A percentile compares a stretch with the other conserved stretches of the same genome.
These are phyloP conservation scores for Apamea anceps DNA, from an alignment of 2,888 invertebrate species.

Conservation along the genomic window DNA sequence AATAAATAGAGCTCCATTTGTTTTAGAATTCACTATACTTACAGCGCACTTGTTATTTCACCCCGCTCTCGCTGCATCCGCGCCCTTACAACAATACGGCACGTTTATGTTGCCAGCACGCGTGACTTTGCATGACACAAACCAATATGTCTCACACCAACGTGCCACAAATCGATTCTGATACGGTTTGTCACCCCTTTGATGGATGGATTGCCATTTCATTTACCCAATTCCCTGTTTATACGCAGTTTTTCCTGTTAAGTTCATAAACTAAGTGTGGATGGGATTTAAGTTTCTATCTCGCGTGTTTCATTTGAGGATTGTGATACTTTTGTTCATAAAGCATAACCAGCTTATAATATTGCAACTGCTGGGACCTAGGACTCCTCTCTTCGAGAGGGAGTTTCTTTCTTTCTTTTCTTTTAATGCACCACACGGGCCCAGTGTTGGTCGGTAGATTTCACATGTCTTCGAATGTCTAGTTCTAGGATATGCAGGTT, in stretches of 20 bases:
- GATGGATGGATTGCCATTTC: conserved; percentile 75
- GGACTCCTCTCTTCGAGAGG: background rate
- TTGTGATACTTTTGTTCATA: background rate
- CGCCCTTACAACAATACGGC: conserved; percentile 45
- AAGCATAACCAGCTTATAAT: background rate
- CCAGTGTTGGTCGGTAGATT: background rate
- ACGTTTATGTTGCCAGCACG: conserved; percentile 65
- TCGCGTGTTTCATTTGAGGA: background rate
- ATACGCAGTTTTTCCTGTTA: conserved; percentile 56
- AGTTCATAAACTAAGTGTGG: conserved; percentile 38
- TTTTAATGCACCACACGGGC: background rate
- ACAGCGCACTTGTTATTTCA: background rate
- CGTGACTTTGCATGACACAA: conserved; percentile 77
- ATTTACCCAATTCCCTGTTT: conserved; percentile 71
- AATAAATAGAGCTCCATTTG: background rate
- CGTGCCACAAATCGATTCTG: conserved; percentile 73
- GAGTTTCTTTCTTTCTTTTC: too few species aligned
- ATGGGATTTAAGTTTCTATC: conserved; percentile 11
- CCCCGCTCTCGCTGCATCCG: conserved; percentile 8
- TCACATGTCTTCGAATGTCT: background rate
- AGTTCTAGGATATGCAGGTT: background rate
- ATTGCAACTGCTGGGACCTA: background rate
- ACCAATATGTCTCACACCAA: conserved; percentile 71
- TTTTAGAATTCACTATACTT: background rate
- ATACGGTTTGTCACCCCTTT: conserved; percentile 68